Evolutionary conservation across 2,888 invertebrate genomes (phyloP).

Genomic region (Trichogramma dendrolimi): DNA sequence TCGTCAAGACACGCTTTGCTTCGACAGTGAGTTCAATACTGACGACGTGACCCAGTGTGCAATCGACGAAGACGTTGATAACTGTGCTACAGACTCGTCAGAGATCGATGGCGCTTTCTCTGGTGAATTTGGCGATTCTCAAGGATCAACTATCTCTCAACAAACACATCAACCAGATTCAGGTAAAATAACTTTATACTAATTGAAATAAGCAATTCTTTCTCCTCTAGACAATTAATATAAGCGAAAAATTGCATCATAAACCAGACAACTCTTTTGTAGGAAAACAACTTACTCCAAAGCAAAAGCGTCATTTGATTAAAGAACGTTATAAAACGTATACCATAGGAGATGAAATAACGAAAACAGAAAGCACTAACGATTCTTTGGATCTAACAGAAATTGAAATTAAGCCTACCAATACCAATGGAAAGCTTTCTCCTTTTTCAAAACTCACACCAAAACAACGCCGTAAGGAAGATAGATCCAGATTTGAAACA

Average conservation of each 20-base stretch:
- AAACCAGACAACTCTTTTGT: slow-evolving; percentile 16
- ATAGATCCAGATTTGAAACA: slow-evolving; percentile 68
- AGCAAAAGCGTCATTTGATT: slow-evolving; percentile 69
- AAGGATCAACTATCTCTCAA: slow-evolving; percentile 72
- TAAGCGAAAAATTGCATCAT: no score
- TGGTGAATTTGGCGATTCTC: slow-evolving; percentile 64
- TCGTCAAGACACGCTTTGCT: slow-evolving; percentile 54
- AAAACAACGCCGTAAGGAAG: slow-evolving; percentile 64
- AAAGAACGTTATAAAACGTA: slow-evolving; percentile 81
- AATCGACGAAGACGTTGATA: slow-evolving; percentile 35
- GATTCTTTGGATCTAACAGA: slow-evolving; percentile 36
- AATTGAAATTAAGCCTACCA: slow-evolving; percentile 28
- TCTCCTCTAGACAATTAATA: no score
- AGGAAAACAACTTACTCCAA: slow-evolving; percentile 61
- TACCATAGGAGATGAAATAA: slow-evolving; percentile 66
- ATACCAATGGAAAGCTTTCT: slow-evolving; percentile 37
- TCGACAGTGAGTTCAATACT: slow-evolving; percentile 55
- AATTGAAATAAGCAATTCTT: no score
- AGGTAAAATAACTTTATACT: slow-evolving; percentile 9
- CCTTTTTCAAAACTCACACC: slow-evolving; percentile 55
- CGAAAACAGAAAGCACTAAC: slow-evolving; percentile 49
- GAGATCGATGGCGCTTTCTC: slow-evolving; percentile 63
- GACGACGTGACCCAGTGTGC: slow-evolving; percentile 37
- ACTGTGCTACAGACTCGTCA: slow-evolving; percentile 60
- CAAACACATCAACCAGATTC: slow-evolving; percentile 48